phyloP scores from a whole-genome alignment of 2,113 vertebrate genomes.

The Ptychochromis oligacanthus region DNA sequence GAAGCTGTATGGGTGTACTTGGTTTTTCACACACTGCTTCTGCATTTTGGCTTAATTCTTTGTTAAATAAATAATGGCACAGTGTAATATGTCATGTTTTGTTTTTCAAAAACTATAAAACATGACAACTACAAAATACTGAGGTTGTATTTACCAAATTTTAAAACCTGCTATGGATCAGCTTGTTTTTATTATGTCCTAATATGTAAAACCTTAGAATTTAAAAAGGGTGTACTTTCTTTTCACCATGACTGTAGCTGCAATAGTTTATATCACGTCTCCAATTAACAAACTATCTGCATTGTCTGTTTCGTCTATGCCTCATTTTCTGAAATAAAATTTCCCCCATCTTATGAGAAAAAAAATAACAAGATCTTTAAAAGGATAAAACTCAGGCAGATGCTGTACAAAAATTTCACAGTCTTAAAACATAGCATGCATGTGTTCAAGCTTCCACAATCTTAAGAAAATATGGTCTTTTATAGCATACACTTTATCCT shows the following conservation, averaged over 20 bases:
- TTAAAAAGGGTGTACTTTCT: background rate
- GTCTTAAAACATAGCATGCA: conserved; percentile 37
- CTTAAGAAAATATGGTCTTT: background rate
- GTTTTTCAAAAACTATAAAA: too few species aligned
- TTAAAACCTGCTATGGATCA: background rate
- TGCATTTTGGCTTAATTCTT: background rate
- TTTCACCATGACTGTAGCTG: too few species aligned
- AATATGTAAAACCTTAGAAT: background rate
- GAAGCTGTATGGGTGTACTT: too few species aligned
- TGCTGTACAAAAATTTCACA: background rate
- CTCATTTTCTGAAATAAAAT: fast-evolving
- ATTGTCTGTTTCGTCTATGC: background rate
- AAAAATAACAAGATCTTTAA: fast-evolving
- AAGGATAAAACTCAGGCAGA: background rate
- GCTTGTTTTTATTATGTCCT: too few species aligned
- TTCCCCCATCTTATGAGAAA: background rate
- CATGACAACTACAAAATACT: too few species aligned
- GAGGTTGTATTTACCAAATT: too few species aligned
- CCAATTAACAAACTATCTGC: background rate
- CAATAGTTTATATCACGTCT: too few species aligned
- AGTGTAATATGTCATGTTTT: background rate
- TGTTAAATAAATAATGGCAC: background rate
- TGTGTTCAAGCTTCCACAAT: conserved; percentile 9
- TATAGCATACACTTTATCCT: background rate
- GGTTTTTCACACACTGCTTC: background rate